phyloP scores from a whole-genome alignment of 2,888 invertebrate species.

The Oscheius sp. region DNA sequence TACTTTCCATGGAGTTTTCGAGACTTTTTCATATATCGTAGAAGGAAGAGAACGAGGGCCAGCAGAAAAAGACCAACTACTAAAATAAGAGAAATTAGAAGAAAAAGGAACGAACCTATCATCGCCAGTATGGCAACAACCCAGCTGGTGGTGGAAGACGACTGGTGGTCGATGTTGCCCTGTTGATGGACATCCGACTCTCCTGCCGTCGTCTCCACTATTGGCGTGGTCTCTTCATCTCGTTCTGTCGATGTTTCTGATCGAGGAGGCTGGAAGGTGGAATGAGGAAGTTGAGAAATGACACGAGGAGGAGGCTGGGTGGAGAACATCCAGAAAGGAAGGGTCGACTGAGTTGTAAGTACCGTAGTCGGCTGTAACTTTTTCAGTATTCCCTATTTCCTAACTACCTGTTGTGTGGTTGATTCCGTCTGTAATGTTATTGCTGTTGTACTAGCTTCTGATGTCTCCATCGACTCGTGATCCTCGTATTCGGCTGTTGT shows the following conservation, averaged over 20 bases:
- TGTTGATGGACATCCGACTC: constrained; percentile 19
- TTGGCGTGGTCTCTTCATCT: constrained; percentile 3
- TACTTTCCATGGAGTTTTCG: constrained; percentile 63
- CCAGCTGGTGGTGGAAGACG: constrained; percentile 49
- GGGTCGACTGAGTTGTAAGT: constrained; percentile 35
- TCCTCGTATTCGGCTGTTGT: constrained; percentile 15
- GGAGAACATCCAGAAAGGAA: constrained; percentile 54
- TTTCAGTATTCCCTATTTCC: no score
- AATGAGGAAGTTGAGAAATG: constrained; percentile 16
- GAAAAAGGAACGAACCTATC: constrained; percentile 34
- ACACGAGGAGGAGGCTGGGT: constrained; percentile 30
- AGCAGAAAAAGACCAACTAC: constrained; percentile 53
- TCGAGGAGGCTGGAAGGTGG: background rate
- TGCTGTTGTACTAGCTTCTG: background rate
- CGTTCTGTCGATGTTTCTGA: background rate
- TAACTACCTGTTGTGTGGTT: no score
- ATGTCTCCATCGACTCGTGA: constrained; percentile 13
- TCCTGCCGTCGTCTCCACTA: background rate
- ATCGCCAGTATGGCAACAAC: constrained; percentile 55
- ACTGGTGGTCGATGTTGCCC: constrained; percentile 34
- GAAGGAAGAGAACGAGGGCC: constrained; percentile 51
- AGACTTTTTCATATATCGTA: constrained; percentile 59
- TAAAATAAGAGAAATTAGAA: no score
- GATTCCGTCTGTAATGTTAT: background rate
- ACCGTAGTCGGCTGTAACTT: background rate